Base-by-base conservation (phyloP, 92 coral and sea anemone species). In the Metridium senile region DNA sequence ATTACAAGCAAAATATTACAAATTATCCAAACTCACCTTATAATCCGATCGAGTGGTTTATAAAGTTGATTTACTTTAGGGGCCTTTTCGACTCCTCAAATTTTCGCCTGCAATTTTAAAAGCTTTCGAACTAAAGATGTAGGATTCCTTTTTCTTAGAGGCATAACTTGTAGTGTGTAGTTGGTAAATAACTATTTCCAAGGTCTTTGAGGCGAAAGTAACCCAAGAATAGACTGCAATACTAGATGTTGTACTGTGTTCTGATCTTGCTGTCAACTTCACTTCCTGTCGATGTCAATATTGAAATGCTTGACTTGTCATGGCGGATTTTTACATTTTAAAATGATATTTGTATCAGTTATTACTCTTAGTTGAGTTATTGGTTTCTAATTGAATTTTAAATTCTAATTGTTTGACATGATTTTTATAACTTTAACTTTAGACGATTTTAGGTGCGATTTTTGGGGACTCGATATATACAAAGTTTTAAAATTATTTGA, bases 261-360 rank as follows among this genome's bases (percentile, higher is more conserved):
- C 69, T n/a, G n/a, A 11, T 29, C n/a, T 63, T 20, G 20, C 69
- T 63, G 69, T 63, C 69, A 63, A 4, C 11, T 28, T 2, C 69
- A 31, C 45, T 63, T 63, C 69, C 69, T 63, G 69, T 63, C 6
- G n/a, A 31, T 20, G 69, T 63, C 69, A 63, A 63, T 10, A 63
- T 63, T 63, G 25, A 30, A 63, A 63, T 63, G 69, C 43, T 63
- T 63, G 69, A 31, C 45, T 63, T 63, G 69, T 28, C 69, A 63
- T 30, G 69, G 39, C 31, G 39, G 69, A 11, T 63, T 63, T 63
- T 39, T 4, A 39, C 13, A 4, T n/a, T n/a, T n/a, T n/a, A n/a
- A n/a, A n/a, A n/a, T n/a, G n/a, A n/a, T n/a, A n/a, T n/a, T n/a
- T n/a, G n/a, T n/a, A n/a, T n/a, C n/a, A n/a, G n/a, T n/a, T n/a